Conservation (phyloP, 2,797 vertebrate genomes). For the Mus caroli region DNA sequence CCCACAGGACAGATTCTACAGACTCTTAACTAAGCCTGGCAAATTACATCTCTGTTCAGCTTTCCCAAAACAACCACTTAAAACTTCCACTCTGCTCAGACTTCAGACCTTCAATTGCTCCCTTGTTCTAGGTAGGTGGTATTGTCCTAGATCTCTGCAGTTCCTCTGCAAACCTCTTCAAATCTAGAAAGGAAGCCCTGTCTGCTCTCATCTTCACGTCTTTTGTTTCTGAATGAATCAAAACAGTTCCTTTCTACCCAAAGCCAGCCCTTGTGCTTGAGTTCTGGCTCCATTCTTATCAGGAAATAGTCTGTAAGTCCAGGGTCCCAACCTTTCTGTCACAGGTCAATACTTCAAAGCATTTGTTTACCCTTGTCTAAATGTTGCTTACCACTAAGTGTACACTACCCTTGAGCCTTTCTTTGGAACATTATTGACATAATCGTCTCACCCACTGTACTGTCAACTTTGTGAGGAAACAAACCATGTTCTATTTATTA, state of each 20-base stretch:
- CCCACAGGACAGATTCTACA: background rate
- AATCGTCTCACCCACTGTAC: background rate
- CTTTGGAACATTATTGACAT: conserved; percentile 13
- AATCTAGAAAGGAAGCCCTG: background rate
- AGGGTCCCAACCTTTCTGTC: background rate
- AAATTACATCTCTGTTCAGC: conserved; percentile 7
- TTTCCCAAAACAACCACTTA: conserved; percentile 8
- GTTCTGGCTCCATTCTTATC: conserved; percentile 12
- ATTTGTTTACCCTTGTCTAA: conserved; percentile 47
- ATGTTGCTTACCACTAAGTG: background rate
- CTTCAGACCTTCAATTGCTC: background rate
- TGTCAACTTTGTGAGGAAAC: background rate
- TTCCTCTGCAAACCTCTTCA: background rate
- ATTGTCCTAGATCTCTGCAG: conserved; percentile 1
- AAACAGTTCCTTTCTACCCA: background rate
- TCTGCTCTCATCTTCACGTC: background rate
- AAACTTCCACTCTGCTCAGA: conserved; percentile 30
- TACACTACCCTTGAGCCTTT: background rate
- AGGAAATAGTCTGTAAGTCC: background rate
- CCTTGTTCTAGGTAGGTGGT: conserved; percentile 18
- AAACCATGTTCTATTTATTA: background rate
- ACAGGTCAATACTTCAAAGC: conserved; percentile 27
- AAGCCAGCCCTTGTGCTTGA: background rate
- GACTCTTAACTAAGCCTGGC: background rate
- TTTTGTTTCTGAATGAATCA: background rate